These are phyloP conservation scores for Chrysaora quinquecirrha DNA, from an alignment of 30 jellyfish, hydroid and myxozoan species.

Conservation along the genomic window DNA sequence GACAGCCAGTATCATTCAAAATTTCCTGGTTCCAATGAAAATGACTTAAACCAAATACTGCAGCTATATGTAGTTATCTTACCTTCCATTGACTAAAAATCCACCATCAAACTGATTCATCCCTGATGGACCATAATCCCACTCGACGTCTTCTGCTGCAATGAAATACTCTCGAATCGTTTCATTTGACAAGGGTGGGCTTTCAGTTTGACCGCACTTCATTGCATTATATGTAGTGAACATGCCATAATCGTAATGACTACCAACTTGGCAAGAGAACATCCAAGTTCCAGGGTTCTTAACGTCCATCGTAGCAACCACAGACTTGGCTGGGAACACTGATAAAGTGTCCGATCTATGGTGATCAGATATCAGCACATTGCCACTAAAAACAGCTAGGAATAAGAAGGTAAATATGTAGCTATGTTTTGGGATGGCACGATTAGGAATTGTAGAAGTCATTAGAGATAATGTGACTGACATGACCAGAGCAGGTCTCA, in stretches of 20 bases:
- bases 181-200: slow-evolving; percentile 8
- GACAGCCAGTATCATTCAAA: too few species aligned
- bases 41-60: too few species aligned
- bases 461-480: too few species aligned
- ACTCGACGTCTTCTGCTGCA: slow-evolving; percentile 78
- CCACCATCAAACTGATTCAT: slow-evolving; percentile 69
- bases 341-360: slow-evolving; percentile 59
- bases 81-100: slow-evolving; percentile 51
- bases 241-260: slow-evolving; percentile 71
- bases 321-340: slow-evolving; percentile 68
- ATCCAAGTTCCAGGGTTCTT: slow-evolving; percentile 66
- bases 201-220: slow-evolving; percentile 11
- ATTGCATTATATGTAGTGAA: slow-evolving; percentile 51
- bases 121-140: slow-evolving; percentile 84
- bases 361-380: slow-evolving; percentile 36
- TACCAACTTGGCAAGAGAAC: slow-evolving; percentile 68
- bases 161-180: slow-evolving; percentile 34
- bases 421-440: too few species aligned
- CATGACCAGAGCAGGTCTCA: too few species aligned
- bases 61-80: too few species aligned
- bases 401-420: too few species aligned
- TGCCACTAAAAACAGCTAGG: slow-evolving; percentile 51
- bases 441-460: too few species aligned
- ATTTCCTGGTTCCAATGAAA: too few species aligned
- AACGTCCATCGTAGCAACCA: slow-evolving; percentile 57